phyloP scores from a whole-genome alignment of 2,113 vertebrate genomes.

The Chionodraco myersi region DNA sequence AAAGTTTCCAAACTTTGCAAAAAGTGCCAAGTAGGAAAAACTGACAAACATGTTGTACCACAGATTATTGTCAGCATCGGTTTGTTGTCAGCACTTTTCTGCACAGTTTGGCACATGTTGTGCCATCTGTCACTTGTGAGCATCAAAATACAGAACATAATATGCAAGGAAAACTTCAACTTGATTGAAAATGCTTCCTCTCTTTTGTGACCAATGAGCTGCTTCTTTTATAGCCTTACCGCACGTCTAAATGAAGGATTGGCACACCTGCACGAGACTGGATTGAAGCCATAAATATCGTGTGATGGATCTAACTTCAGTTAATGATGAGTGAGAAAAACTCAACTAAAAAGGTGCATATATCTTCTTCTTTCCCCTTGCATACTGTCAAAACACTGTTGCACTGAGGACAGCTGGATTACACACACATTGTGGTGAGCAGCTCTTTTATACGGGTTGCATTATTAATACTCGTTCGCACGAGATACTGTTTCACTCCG shows the following conservation, averaged over 20 bases:
- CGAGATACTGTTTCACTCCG: no score
- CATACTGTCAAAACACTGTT: neutral
- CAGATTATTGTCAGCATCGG: conserved; percentile 28
- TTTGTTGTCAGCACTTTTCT: conserved; percentile 62
- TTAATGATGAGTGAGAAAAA: conserved; percentile 48
- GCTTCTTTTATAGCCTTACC: conserved; percentile 12
- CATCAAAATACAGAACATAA: conserved; percentile 39
- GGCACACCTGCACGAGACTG: conserved; percentile 21
- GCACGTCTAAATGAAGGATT: conserved; percentile 43
- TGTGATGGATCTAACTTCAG: conserved; percentile 44
- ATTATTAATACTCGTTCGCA: neutral
- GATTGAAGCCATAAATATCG: conserved; percentile 29
- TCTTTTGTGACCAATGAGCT: conserved; percentile 48
- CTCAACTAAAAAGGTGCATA: neutral
- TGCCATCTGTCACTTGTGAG: conserved; percentile 50
- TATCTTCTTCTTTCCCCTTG: neutral
- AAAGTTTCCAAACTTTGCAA: conserved; percentile 19
- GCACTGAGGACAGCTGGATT: conserved; percentile 3
- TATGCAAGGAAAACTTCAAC: conserved; percentile 30
- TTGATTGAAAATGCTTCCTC: conserved; percentile 37
- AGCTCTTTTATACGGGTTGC: neutral
- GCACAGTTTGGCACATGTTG: conserved; percentile 42
- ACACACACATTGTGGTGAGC: neutral
- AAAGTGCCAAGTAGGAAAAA: conserved; percentile 38
- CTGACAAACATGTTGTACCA: conserved; percentile 43